Conservation (phyloP, 1,140 invertebrate genomes). For the Drosophila erecta region DNA sequence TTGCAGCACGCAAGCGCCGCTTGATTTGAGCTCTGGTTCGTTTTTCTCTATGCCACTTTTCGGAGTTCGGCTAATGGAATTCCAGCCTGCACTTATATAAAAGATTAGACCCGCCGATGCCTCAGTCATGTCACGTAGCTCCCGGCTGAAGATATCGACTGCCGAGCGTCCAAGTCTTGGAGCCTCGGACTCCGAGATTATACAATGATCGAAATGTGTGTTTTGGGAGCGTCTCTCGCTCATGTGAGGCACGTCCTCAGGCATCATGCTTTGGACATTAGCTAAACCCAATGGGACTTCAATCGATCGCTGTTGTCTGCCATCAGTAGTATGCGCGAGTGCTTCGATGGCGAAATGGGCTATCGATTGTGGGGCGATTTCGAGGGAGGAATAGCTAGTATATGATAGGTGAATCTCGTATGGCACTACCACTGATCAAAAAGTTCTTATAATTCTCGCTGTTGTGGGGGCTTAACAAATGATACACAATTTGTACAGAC, state of each 20-base stretch:
- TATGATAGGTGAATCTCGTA: no score
- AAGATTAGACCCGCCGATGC: slow-evolving; percentile 43
- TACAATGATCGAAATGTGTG: slow-evolving; percentile 54
- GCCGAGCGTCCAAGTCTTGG: slow-evolving; percentile 26
- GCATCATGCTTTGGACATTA: slow-evolving; percentile 10
- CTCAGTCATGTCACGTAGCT: slow-evolving; percentile 52
- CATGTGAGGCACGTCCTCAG: slow-evolving; percentile 47
- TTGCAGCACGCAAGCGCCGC: slow-evolving; percentile 71
- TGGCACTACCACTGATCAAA: no score
- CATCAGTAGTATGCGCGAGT: slow-evolving; percentile 1
- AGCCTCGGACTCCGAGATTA: slow-evolving; percentile 24
- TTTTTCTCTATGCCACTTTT: slow-evolving; percentile 23
- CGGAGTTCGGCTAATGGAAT: slow-evolving; percentile 50
- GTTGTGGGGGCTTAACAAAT: no score
- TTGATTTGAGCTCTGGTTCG: slow-evolving; percentile 59
- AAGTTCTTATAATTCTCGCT: no score
- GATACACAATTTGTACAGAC: no score
- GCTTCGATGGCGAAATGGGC: slow-evolving; percentile 4
- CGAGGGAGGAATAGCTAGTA: background rate
- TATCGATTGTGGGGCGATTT: slow-evolving; percentile 1
- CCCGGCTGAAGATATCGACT: slow-evolving; percentile 5
- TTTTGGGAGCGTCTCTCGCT: slow-evolving; percentile 48
- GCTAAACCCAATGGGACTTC: slow-evolving; percentile 13
- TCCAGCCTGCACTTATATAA: slow-evolving; percentile 45
- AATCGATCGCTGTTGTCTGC: slow-evolving; percentile 1